These are phyloP conservation scores for Osmerus eperlanus DNA, from an alignment of 2,113 vertebrate species.

Conservation along the genomic window DNA sequence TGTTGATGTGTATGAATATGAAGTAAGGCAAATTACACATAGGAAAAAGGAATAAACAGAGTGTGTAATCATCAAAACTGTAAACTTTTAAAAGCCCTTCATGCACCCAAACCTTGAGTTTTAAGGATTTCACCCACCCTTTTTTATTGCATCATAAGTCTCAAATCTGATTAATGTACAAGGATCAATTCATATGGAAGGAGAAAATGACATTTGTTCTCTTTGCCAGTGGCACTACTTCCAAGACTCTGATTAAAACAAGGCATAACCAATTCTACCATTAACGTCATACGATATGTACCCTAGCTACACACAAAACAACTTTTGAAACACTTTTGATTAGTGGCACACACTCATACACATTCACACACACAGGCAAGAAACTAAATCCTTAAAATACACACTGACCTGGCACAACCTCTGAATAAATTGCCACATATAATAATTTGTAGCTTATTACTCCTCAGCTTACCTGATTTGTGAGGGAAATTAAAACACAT, in stretches of 20 bases:
- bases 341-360: not conserved
- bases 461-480: slow-evolving; percentile 6
- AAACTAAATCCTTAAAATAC: slow-evolving; percentile 9
- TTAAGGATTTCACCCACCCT: slow-evolving; percentile 21
- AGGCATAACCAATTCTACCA: slow-evolving; percentile 3
- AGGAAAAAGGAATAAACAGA: not conserved
- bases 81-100: slow-evolving; percentile 15
- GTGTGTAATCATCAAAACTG: slow-evolving; percentile 10
- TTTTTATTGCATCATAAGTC: slow-evolving; percentile 22
- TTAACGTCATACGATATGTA: not conserved
- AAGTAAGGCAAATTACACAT: slow-evolving; percentile 12
- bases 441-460: not conserved
- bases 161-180: slow-evolving; percentile 22
- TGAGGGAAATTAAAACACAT: slow-evolving; percentile 1
- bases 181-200: slow-evolving; percentile 22
- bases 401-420: not conserved
- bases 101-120: not conserved
- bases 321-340: too few species aligned
- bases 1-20: not conserved
- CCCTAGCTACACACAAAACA: not conserved
- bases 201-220: slow-evolving; percentile 24
- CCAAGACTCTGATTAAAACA: slow-evolving; percentile 37
- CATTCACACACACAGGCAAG: not conserved
- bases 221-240: slow-evolving; percentile 8
- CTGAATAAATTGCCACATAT: not conserved